Evolutionary conservation across 2,113 vertebrate species (phyloP).

Genomic region (Cariama cristata): DNA sequence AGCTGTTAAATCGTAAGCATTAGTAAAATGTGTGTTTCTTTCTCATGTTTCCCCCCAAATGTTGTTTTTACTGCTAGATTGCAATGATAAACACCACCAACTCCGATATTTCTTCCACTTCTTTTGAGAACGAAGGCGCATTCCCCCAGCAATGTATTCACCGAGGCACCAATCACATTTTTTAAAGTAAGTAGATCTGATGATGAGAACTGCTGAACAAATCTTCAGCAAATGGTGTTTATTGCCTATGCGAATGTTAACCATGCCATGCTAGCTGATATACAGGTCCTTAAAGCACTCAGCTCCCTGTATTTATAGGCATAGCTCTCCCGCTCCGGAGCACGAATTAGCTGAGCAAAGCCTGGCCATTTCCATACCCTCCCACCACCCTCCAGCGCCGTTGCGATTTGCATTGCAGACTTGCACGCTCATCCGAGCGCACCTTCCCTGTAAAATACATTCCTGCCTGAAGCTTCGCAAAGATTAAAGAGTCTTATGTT

Average conservation of each 20-base stretch:
- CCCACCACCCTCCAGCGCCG: slow-evolving; percentile 38
- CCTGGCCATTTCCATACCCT: slow-evolving; percentile 16
- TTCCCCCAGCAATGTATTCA: slow-evolving; percentile 16
- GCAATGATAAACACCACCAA: background rate
- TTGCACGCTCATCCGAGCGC: fast-evolving
- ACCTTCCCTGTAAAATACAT: background rate
- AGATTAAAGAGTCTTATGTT: background rate
- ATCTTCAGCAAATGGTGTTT: slow-evolving; percentile 57
- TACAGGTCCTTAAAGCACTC: slow-evolving; percentile 39
- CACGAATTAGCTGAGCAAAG: background rate
- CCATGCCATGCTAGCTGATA: background rate
- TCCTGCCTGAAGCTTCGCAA: background rate
- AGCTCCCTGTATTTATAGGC: slow-evolving; percentile 37
- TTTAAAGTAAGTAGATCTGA: slow-evolving; percentile 58
- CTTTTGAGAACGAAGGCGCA: slow-evolving; percentile 2
- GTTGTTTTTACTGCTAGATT: slow-evolving; percentile 33
- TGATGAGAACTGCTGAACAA: slow-evolving; percentile 58
- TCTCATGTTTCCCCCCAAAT: slow-evolving; percentile 37
- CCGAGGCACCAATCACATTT: slow-evolving; percentile 36
- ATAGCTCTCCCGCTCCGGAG: background rate
- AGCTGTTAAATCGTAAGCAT: slow-evolving; percentile 45
- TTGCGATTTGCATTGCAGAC: background rate
- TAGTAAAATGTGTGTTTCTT: no score
- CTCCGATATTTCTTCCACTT: slow-evolving; percentile 11
- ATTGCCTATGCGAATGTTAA: slow-evolving; percentile 25